A percentile compares a stretch with the other conserved stretches of the same genome.
phyloP scores from a whole-genome alignment of 1,140 invertebrate species.

The Bombus turneri region DNA sequence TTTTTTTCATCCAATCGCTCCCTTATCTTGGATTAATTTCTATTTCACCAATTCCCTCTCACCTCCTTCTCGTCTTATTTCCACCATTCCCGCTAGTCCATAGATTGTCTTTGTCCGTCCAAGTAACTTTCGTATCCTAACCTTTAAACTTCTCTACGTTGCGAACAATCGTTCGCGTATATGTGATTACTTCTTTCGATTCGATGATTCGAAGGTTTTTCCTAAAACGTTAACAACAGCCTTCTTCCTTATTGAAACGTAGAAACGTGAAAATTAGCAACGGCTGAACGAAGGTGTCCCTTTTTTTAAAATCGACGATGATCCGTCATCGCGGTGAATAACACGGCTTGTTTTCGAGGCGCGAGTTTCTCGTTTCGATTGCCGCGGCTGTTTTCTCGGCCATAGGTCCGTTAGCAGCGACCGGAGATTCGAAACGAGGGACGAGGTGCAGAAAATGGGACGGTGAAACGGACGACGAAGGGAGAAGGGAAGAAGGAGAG shows the following conservation, averaged over 20 bases:
- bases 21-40: not conserved
- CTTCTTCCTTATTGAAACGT: rapidly evolving
- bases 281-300: too few relatives aligned
- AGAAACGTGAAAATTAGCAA: not conserved
- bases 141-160: too few relatives aligned
- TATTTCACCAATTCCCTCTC: too few relatives aligned
- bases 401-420: constrained; percentile 33
- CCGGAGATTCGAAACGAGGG: not conserved
- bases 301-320: not conserved
- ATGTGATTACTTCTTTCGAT: too few relatives aligned
- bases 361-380: constrained; percentile 24
- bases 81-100: too few relatives aligned
- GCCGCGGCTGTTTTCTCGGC: constrained; percentile 32
- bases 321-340: not conserved
- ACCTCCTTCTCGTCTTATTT: not conserved
- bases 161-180: too few relatives aligned
- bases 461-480: not conserved
- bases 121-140: too few relatives aligned
- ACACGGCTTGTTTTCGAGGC: constrained; percentile 16
- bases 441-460: not conserved
- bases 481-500: not conserved
- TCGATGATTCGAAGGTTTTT: too few relatives aligned
- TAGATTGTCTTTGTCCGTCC: too few relatives aligned
- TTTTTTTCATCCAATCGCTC: not conserved
- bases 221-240: too few relatives aligned